phyloP scores from a whole-genome alignment of 2,797 vertebrate genomes.

The Cephalopachus bancanus region DNA sequence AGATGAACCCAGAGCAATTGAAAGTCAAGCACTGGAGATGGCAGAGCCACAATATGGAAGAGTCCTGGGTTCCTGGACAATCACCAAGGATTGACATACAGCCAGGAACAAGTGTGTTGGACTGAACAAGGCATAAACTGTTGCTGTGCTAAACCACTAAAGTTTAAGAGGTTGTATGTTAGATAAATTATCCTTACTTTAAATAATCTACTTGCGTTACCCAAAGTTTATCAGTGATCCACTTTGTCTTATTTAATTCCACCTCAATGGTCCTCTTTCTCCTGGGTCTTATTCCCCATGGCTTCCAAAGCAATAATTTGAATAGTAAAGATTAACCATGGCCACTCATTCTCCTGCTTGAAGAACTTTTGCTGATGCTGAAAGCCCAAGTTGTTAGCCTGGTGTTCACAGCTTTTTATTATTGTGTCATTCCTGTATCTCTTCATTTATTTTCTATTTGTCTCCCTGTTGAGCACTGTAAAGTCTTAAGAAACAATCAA shows the following conservation, averaged over 20 bases:
- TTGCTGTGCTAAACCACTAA: not conserved
- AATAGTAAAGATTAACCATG: not conserved
- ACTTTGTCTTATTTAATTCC: not conserved
- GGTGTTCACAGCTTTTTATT: not conserved
- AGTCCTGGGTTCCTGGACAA: not conserved
- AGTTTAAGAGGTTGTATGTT: not conserved
- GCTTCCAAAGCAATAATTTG: not conserved
- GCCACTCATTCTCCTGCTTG: not conserved
- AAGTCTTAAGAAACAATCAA: not conserved
- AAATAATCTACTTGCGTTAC: not conserved
- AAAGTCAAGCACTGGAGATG: not conserved
- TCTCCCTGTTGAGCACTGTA: not conserved
- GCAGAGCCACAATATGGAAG: not conserved
- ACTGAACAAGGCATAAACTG: not conserved
- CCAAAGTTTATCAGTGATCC: not conserved
- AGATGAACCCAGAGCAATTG: not conserved
- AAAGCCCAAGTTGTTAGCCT: not conserved
- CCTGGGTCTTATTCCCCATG: not conserved
- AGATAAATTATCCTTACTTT: not conserved
- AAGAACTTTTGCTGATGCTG: not conserved
- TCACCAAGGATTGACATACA: not conserved
- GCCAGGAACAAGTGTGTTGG: too few species aligned
- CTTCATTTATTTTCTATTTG: slow-evolving; percentile 5
- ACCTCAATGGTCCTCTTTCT: not conserved
- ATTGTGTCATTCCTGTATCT: not conserved